phyloP scores from a whole-genome alignment of 2,797 vertebrate species.

The Gorsachius magnificus region DNA sequence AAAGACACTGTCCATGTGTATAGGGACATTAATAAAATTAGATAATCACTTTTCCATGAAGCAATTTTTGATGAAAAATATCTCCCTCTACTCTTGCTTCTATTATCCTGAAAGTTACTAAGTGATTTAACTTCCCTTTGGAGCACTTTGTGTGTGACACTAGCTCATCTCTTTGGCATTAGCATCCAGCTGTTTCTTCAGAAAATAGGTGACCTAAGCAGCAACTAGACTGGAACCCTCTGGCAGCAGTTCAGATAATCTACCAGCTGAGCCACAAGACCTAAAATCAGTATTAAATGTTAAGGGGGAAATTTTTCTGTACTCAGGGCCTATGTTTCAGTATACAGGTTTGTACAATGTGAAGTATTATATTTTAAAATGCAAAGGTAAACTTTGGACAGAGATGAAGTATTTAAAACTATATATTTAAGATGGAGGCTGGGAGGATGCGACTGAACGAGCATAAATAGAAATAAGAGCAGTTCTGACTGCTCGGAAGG shows the following conservation, averaged over 20 bases:
- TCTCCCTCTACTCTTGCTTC: conserved; percentile 15
- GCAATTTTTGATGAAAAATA: conserved; percentile 6
- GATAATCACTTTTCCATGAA: conserved; percentile 49
- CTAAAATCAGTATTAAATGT: not conserved
- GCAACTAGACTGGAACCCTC: not conserved
- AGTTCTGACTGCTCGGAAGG: not conserved
- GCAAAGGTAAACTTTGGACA: not conserved
- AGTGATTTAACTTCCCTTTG: conserved; percentile 6
- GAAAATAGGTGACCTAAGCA: not conserved
- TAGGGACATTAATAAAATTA: conserved; percentile 44
- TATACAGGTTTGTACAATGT: not conserved
- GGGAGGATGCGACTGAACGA: not conserved
- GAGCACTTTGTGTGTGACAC: not conserved
- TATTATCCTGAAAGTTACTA: conserved; percentile 5
- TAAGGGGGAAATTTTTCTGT: not conserved
- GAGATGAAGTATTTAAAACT: not conserved
- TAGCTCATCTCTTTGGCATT: conserved; percentile 12
- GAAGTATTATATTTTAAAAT: not conserved
- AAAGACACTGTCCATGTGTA: not conserved
- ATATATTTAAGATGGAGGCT: not conserved
- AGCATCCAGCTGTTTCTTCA: not conserved
- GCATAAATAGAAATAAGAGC: not conserved
- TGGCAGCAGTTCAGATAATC: not conserved
- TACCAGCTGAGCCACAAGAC: not conserved
- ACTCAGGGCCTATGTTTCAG: not conserved